Percentiles rank a stretch among this genome's conserved stretches.
phyloP scores from a whole-genome alignment of 2,113 vertebrate genomes.

The Corythornis cristatus region DNA sequence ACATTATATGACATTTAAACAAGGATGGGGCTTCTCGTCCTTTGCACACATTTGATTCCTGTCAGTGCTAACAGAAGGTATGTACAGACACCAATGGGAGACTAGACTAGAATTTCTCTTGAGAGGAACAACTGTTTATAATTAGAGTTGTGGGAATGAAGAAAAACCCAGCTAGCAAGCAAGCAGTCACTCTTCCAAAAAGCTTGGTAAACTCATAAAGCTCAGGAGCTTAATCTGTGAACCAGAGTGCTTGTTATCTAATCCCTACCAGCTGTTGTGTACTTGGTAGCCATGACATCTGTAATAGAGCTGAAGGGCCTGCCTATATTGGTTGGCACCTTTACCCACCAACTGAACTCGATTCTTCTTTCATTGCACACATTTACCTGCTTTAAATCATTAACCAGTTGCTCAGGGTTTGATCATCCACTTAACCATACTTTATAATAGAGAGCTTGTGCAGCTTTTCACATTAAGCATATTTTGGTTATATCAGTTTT shows the following conservation, averaged over 20 bases:
- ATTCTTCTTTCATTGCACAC: slow-evolving; percentile 38
- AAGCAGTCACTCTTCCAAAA: slow-evolving; percentile 48
- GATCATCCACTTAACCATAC: slow-evolving; percentile 20
- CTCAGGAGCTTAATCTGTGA: slow-evolving; percentile 65
- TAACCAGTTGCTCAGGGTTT: slow-evolving; percentile 27
- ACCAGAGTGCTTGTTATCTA: slow-evolving; percentile 62
- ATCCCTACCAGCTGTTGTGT: slow-evolving; percentile 70
- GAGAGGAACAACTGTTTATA: slow-evolving; percentile 60
- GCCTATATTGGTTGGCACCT: slow-evolving; percentile 53
- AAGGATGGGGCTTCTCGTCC: neutral
- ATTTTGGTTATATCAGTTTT: neutral
- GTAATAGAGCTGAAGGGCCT: slow-evolving; percentile 56
- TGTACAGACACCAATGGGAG: neutral
- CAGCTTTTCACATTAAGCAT: neutral
- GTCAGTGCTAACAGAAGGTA: neutral
- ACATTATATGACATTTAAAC: neutral
- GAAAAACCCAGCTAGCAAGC: slow-evolving; percentile 36
- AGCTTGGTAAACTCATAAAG: slow-evolving; percentile 59
- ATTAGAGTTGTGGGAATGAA: slow-evolving; percentile 53
- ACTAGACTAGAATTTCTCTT: slow-evolving; percentile 29
- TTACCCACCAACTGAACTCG: slow-evolving; percentile 45
- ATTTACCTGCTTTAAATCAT: slow-evolving; percentile 57
- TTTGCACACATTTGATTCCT: neutral
- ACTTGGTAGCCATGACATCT: slow-evolving; percentile 68
- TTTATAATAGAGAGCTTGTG: neutral